Evolutionary conservation across 2,113 vertebrate genomes (phyloP).

Genomic region (Passer domesticus): DNA sequence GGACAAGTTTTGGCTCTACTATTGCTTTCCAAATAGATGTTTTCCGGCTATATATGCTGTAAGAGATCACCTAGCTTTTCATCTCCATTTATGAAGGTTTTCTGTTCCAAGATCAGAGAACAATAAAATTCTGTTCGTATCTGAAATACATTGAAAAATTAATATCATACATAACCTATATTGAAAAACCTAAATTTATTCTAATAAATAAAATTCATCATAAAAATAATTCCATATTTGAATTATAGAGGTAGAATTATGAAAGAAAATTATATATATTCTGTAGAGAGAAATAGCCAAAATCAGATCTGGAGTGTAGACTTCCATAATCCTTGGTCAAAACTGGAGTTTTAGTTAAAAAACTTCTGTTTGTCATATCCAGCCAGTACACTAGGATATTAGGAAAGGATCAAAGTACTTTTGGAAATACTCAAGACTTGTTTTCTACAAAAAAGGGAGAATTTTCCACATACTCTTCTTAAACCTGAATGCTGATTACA

Average conservation of each 20-base stretch:
- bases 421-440: background rate
- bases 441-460: background rate
- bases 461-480: background rate
- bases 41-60: background rate
- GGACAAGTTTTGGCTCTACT: background rate
- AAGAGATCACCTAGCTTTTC: background rate
- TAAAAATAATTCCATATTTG: background rate
- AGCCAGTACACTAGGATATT: background rate
- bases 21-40: background rate
- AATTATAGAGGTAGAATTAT: background rate
- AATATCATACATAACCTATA: background rate
- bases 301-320: background rate
- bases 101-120: background rate
- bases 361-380: background rate
- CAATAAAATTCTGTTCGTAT: background rate
- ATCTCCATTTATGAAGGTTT: background rate
- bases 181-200: background rate
- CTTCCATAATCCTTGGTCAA: background rate
- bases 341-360: background rate
- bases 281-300: background rate
- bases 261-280: background rate
- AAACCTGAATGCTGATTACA: background rate
- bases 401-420: background rate
- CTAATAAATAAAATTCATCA: background rate
- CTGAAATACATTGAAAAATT: background rate